Evolutionary conservation across 1,140 invertebrate species (phyloP).

Genomic region (Luehdorfia chinensis): DNA sequence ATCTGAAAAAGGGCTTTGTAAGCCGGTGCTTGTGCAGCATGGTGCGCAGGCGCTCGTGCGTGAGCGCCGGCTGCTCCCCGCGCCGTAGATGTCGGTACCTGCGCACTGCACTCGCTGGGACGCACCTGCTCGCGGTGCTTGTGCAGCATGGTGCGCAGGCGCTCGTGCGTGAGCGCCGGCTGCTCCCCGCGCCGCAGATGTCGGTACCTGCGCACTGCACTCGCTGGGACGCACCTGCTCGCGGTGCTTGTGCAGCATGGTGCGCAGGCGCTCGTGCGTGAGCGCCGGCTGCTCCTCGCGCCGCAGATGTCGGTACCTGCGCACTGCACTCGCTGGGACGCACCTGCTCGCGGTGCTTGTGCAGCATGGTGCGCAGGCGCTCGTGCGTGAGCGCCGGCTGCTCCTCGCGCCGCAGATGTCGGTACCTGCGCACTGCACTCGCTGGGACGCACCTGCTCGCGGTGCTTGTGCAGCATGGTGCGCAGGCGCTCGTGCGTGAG

Average conservation of each 20-base stretch:
- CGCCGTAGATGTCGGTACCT: no score
- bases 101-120: no score
- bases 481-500: constrained; percentile 88
- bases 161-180: constrained; percentile 86
- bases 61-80: constrained; percentile 84
- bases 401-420: constrained; percentile 84
- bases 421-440: no score
- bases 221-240: constrained; percentile 82
- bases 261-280: constrained; percentile 86
- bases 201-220: no score
- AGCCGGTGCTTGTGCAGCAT: constrained; percentile 81
- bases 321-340: no score
- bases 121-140: no score
- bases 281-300: constrained; percentile 86
- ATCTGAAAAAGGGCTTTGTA: no score
- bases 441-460: constrained; percentile 82
- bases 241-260: constrained; percentile 83
- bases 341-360: constrained; percentile 85
- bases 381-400: constrained; percentile 88
- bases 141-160: constrained; percentile 76
- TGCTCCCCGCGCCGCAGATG: constrained; percentile 85
- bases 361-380: constrained; percentile 82
- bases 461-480: constrained; percentile 82
- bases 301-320: no score
- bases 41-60: constrained; percentile 86